Percentiles rank a stretch among this genome's conserved stretches.
Conservation (phyloP, 2,888 invertebrate genomes). For the Escarpia spicata region DNA sequence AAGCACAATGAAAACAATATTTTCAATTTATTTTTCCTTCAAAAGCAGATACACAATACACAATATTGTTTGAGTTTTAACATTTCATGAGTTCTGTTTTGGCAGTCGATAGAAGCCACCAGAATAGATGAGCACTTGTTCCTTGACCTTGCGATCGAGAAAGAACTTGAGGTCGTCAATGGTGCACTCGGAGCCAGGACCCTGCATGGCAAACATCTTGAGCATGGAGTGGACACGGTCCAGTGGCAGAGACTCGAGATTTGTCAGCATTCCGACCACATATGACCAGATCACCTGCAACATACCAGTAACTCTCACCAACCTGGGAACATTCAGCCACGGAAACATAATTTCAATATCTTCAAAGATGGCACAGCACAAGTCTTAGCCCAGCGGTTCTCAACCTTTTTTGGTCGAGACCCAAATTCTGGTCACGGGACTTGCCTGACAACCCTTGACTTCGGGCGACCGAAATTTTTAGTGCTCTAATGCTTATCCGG, state of each 20-base stretch:
- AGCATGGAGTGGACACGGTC: constrained; percentile 96
- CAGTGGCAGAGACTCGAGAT: constrained; percentile 88
- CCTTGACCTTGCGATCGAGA: constrained; percentile 90
- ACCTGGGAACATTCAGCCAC: not conserved
- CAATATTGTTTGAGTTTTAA: not conserved
- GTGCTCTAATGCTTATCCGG: not conserved
- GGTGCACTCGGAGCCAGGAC: constrained; percentile 86
- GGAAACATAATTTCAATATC: not conserved
- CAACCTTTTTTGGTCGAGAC: no score
- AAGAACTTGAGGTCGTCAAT: constrained; percentile 88
- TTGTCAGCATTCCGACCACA: constrained; percentile 95
- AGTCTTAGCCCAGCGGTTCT: not conserved
- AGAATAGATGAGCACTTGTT: constrained; percentile 85
- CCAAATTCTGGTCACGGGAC: no score
- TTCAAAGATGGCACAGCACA: not conserved
- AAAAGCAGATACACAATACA: not conserved
- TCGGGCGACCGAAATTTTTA: no score
- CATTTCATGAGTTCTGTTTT: constrained; percentile 57
- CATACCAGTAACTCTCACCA: constrained; percentile 32
- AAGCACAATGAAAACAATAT: no score
- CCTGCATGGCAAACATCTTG: constrained; percentile 95
- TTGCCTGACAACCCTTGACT: no score
- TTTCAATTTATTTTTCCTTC: no score
- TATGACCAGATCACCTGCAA: constrained; percentile 90
- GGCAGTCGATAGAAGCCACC: constrained; percentile 90